Evolutionary conservation across 2,888 invertebrate species (phyloP).

Genomic region (Coelinius sp.): DNA sequence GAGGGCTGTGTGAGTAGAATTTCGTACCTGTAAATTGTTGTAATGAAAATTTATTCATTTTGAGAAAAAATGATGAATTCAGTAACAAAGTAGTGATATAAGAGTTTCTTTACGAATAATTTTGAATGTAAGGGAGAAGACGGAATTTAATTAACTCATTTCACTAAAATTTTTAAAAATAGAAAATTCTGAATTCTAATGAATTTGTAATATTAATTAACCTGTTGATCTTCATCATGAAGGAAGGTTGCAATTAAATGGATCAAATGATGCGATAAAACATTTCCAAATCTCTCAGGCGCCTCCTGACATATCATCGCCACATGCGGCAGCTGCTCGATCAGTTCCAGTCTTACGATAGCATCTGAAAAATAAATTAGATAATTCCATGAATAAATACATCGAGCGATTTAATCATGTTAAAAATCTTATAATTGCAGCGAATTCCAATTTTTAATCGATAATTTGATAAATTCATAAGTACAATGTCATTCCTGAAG

Average conservation of each 20-base stretch:
- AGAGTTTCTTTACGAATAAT: no score
- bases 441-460: not conserved
- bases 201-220: conserved; percentile 54
- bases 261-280: conserved; percentile 75
- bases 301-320: conserved; percentile 76
- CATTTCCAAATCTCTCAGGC: conserved; percentile 70
- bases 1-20: conserved; percentile 77
- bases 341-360: conserved; percentile 75
- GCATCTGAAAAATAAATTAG: conserved; percentile 72
- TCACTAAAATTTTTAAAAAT: no score
- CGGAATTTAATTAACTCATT: no score
- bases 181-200: not conserved
- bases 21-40: conserved; percentile 73
- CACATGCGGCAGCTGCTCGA: conserved; percentile 79
- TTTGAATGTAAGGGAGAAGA: no score
- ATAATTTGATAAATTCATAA: conserved; percentile 33
- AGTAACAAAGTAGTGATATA: no score
- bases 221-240: conserved; percentile 76
- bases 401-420: not conserved
- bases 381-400: not conserved
- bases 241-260: conserved; percentile 77
- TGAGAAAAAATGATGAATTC: not conserved
- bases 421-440: not conserved
- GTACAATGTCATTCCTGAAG: conserved; percentile 22
- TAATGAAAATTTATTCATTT: not conserved